These are phyloP conservation scores for Cyanoderma ruficeps DNA, from an alignment of 2,113 vertebrate species.

Conservation along the genomic window DNA sequence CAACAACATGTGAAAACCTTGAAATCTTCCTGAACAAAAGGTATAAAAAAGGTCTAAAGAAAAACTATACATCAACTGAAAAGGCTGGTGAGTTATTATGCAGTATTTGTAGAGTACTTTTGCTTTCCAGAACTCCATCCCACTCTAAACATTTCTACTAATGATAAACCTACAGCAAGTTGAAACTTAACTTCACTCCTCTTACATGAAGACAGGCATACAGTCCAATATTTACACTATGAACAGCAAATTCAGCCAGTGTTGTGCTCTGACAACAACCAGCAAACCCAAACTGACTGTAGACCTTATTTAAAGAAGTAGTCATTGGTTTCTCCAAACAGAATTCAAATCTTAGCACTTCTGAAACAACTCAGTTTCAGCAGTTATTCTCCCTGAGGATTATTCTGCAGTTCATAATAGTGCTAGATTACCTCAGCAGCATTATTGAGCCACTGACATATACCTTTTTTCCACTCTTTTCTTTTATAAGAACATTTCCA, in stretches of 20 bases:
- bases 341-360: background rate
- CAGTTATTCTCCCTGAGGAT: background rate
- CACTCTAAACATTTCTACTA: background rate
- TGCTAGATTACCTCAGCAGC: background rate
- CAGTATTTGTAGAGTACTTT: background rate
- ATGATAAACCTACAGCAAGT: background rate
- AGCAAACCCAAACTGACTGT: background rate
- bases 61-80: background rate
- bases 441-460: background rate
- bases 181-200: background rate
- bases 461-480: background rate
- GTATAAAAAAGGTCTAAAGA: background rate
- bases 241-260: background rate
- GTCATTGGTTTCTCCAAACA: background rate
- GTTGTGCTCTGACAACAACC: background rate
- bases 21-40: background rate
- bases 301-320: background rate
- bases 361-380: background rate
- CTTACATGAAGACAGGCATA: background rate
- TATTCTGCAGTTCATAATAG: background rate
- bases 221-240: background rate
- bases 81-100: background rate
- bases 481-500: background rate
- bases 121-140: background rate
- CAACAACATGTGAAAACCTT: background rate